These are phyloP conservation scores for Xyrauchen texanus DNA, from an alignment of 2,113 vertebrate genomes.

Conservation along the genomic window DNA sequence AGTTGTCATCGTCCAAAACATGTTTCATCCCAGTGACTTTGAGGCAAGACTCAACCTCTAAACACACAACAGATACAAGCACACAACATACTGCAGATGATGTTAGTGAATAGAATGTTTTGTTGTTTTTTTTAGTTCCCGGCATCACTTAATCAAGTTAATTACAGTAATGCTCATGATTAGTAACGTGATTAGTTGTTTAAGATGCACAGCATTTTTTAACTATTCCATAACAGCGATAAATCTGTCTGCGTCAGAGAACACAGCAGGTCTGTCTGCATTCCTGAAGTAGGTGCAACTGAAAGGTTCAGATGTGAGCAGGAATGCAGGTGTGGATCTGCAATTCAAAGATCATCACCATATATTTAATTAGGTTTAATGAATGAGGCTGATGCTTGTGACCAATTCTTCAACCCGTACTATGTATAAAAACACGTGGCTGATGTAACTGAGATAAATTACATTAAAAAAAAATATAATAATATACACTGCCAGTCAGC, in stretches of 20 bases:
- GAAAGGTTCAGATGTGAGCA: not conserved
- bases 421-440: not conserved
- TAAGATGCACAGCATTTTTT: not conserved
- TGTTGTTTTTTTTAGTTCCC: too few species aligned
- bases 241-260: not conserved
- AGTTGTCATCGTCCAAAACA: conserved; percentile 92
- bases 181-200: too few species aligned
- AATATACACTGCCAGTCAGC: too few species aligned
- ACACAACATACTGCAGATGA: too few species aligned
- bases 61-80: not conserved
- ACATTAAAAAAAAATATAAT: not conserved
- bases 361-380: not conserved
- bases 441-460: not conserved
- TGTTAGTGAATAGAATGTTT: too few species aligned
- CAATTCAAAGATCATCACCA: not conserved
- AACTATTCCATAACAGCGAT: not conserved
- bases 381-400: not conserved
- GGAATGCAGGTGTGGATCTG: conserved; percentile 12
- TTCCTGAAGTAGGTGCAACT: conserved; percentile 39
- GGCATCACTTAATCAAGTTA: not conserved
- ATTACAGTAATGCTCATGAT: not conserved
- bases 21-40: conserved; percentile 92
- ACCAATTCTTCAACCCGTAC: not conserved
- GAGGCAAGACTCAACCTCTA: conserved; percentile 39
- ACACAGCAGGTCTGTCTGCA: conserved; percentile 23